Evolutionary conservation across 2,888 invertebrate genomes (phyloP).

Genomic region (Branchipolynoe longqiensis): DNA sequence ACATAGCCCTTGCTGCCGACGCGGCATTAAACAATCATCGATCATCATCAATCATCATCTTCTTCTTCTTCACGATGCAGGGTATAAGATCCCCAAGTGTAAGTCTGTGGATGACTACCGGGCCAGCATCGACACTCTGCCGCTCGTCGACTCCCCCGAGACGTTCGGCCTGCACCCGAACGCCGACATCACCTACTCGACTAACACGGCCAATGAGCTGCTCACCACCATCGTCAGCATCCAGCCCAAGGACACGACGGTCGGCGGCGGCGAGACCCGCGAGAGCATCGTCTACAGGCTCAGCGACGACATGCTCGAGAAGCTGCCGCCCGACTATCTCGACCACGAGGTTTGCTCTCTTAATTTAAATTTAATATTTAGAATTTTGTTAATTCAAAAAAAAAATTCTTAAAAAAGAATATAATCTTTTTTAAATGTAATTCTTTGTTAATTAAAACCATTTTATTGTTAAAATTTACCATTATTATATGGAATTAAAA

Average conservation of each 20-base stretch:
- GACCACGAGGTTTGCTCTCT: slow-evolving; percentile 78
- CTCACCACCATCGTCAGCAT: slow-evolving; percentile 81
- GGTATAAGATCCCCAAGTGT: slow-evolving; percentile 81
- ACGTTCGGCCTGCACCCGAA: slow-evolving; percentile 82
- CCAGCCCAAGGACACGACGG: slow-evolving; percentile 81
- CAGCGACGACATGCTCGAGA: slow-evolving; percentile 81
- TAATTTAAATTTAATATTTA: neutral
- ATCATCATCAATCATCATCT: slow-evolving; percentile 62
- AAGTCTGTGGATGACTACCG: slow-evolving; percentile 78
- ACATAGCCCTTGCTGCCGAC: too few species aligned
- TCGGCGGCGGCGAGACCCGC: slow-evolving; percentile 80
- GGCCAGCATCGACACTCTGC: slow-evolving; percentile 79
- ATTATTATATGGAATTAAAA: too few species aligned
- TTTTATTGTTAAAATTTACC: too few species aligned
- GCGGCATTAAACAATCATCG: too few species aligned
- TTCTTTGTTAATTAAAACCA: too few species aligned
- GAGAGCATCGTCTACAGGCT: slow-evolving; percentile 81
- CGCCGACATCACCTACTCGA: slow-evolving; percentile 82
- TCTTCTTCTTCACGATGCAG: too few species aligned
- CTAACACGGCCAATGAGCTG: slow-evolving; percentile 80
- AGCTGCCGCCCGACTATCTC: slow-evolving; percentile 81
- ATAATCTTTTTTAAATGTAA: neutral
- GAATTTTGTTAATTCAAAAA: too few species aligned
- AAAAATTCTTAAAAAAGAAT: neutral
- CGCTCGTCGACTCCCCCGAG: slow-evolving; percentile 80